Evolutionary conservation across 2,888 invertebrate genomes (phyloP).

Genomic region (Caenorhabditis panamensis): DNA sequence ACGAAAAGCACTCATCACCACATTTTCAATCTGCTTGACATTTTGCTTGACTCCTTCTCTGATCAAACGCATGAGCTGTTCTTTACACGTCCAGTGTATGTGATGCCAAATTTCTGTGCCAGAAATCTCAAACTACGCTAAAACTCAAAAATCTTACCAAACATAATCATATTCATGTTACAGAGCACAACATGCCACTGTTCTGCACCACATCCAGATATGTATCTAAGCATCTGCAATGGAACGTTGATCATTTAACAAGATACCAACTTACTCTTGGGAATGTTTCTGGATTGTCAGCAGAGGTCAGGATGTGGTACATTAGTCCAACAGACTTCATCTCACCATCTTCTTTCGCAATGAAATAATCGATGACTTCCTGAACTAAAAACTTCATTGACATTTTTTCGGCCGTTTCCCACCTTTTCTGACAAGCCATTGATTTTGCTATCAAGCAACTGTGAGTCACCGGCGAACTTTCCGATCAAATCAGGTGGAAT

Average conservation of each 20-base stretch:
- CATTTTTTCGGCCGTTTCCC: background rate
- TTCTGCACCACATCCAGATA: slow-evolving; percentile 55
- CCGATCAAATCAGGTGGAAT: slow-evolving; percentile 35
- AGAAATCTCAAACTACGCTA: background rate
- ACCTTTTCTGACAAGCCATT: slow-evolving; percentile 64
- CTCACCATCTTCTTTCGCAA: slow-evolving; percentile 49
- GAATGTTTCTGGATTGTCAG: slow-evolving; percentile 38
- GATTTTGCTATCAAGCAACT: slow-evolving; percentile 42
- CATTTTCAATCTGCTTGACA: slow-evolving; percentile 72
- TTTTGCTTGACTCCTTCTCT: slow-evolving; percentile 67
- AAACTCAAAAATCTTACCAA: slow-evolving; percentile 29
- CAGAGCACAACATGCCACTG: slow-evolving; percentile 63
- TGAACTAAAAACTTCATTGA: slow-evolving; percentile 18
- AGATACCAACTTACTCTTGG: slow-evolving; percentile 30
- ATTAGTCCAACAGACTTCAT: slow-evolving; percentile 40
- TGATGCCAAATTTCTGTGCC: slow-evolving; percentile 55
- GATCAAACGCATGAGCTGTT: slow-evolving; percentile 67
- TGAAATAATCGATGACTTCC: slow-evolving; percentile 62
- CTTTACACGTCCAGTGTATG: slow-evolving; percentile 56
- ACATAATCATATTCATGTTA: slow-evolving; percentile 63
- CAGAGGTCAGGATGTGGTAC: slow-evolving; percentile 44
- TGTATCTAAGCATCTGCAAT: slow-evolving; percentile 47
- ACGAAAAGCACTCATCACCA: slow-evolving; percentile 67
- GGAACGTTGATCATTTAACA: background rate
- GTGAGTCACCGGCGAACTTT: slow-evolving; percentile 46